Evolutionary conservation across 64 coral and sea anemone genomes (phyloP), one percentile per base, ranked within the genome.

Genomic region (Orbicella faveolata): DNA sequence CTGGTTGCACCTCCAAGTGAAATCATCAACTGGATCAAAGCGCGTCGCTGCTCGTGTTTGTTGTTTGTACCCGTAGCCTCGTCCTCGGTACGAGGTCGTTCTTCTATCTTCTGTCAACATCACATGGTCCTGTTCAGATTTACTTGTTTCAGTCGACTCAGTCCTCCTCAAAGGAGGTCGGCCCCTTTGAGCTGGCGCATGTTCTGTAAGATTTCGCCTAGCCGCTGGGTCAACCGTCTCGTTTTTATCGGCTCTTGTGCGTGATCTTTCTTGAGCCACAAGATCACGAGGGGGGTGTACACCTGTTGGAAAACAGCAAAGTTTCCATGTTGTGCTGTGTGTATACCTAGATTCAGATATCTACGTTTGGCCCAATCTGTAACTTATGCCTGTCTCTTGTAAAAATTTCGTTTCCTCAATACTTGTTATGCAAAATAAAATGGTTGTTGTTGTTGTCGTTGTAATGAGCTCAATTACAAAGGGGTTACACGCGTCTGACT

Each of bases 1-100:
- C 81, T 93, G 88, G 83, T 97, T 97, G 73, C 95, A 97, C 16
- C 95, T 79, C 95, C 95, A 97, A 2, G 95, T 97, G 35, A 97
- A 97, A 63, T 97, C 95, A 44, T 97, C 95, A 3, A 88, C 95
- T 18, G 93, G 87, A 21, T 83, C 72, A 12, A 74, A 74, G 2
- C 91, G 77, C 17, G 63, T 15, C 3, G 61, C 13, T 55, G 80
- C 75, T 63, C 80, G 52, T 6, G 94, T 83, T 63, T 91, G 90
- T 1, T 90, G 88, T 52, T 77, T 88, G 63, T 84, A 85, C 0
- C 89, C 88, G 18, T 78, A 85, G 13, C 88, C 93, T 44, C 95
- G 83, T 23, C 95, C 95, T 70, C 92, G 88, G 76, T 91, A 94
- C 17, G 88, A 87, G 21, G 90, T 75, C 39, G 83, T 61, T 83